Evolutionary conservation across 2,888 invertebrate species (phyloP), one percentile per base, ranked within the genome.

Genomic region (Horisme vitalbata): DNA sequence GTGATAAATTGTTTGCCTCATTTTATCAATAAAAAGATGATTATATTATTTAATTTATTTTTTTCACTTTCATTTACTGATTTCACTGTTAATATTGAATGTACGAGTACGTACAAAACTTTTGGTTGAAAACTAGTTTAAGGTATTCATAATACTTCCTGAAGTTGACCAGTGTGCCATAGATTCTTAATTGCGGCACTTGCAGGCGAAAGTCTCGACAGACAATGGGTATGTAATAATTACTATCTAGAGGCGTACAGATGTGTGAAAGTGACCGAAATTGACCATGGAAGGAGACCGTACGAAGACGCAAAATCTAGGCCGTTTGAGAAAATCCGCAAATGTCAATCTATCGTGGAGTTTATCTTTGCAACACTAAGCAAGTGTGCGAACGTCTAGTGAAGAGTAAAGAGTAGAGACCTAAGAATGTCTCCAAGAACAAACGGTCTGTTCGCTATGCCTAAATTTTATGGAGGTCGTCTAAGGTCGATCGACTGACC

Each of bases 181-280:
- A 56, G 49, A 59, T 34, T 51, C 46, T 52, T 43, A 50, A 57
- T 58, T 54, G 56, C 65, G 59, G 57, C 59, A 57, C 56, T 57
- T 61, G 59, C 58, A 45, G 70, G 82, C 74, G 83, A 83, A 83
- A 83, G 83, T 79, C 50, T 48, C 52, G 55, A 32, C 34, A 75
- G 71, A 82, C 81, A 83, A 81, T 82, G 71, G 71, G 62, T 49
- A 59, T 66, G 66, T 77, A 78, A 78, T 79, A 66, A 68, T 55
- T 57, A 62, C 51, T 57, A 18, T 59, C 59, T 52, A 36, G 50
- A 52, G 57, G 53, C 58, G 51, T 59, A 57, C 59, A 49, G 65
- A 69, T 61, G 64, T 48, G 66, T 57, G 83, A 83, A 81, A 83
- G 80, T 78, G 61, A 58, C 65, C 68, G 56, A 68, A 67, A 65